Evolutionary conservation across 2,113 vertebrate species (phyloP).

Genomic region (Nannobrachium achirus): DNA sequence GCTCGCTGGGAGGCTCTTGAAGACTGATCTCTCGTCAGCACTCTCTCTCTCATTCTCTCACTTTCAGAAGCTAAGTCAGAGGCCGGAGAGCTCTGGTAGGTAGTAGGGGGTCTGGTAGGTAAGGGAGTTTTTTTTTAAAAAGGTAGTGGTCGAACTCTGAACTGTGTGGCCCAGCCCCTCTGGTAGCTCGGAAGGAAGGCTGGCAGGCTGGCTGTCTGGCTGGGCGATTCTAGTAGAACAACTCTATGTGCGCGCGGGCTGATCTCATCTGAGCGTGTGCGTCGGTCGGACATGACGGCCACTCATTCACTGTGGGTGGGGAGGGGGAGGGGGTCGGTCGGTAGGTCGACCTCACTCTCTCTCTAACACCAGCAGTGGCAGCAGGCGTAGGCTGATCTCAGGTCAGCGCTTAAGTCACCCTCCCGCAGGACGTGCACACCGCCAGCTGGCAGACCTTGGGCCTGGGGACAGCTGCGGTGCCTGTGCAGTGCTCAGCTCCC

Average conservation of each 20-base stretch:
- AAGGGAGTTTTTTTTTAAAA: slow-evolving; percentile 37
- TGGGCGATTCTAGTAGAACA: slow-evolving; percentile 75
- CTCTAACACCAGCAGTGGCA: slow-evolving; percentile 77
- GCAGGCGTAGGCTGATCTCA: slow-evolving; percentile 82
- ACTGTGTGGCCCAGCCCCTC: slow-evolving; percentile 76
- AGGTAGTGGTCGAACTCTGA: slow-evolving; percentile 69
- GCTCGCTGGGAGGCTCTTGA: slow-evolving; percentile 80
- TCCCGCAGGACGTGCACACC: slow-evolving; percentile 78
- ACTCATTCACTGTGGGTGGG: slow-evolving; percentile 69
- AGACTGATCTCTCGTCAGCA: slow-evolving; percentile 84
- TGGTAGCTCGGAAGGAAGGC: slow-evolving; percentile 66
- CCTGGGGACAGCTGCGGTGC: slow-evolving; percentile 76
- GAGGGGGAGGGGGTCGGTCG: slow-evolving; percentile 52
- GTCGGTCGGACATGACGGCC: slow-evolving; percentile 75
- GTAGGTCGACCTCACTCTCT: slow-evolving; percentile 79
- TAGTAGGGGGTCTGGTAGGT: slow-evolving; percentile 55
- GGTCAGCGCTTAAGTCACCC: slow-evolving; percentile 80
- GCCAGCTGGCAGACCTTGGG: slow-evolving; percentile 78
- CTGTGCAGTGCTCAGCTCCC: slow-evolving; percentile 76
- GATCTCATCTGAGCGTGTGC: slow-evolving; percentile 78
- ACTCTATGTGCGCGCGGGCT: slow-evolving; percentile 75
- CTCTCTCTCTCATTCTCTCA: slow-evolving; percentile 68
- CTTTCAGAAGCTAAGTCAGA: slow-evolving; percentile 83
- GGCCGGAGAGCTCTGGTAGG: slow-evolving; percentile 79
- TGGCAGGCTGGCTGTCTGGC: slow-evolving; percentile 63